These are phyloP conservation scores for cat (Felis catus) DNA, from an alignment of 2,113 vertebrate genomes.

Conservation along the genomic window F.catus_Fca126_mat1.0 CM031417.1:51906001-51906500, in stretches of 20 bases:
- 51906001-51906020: slow-evolving; percentile 99
- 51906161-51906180: slow-evolving; percentile 16
- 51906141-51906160: slow-evolving; percentile 3
- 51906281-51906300: slow-evolving; percentile 88
- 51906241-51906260: background rate
- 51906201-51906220: background rate
- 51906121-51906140: background rate
- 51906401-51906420: slow-evolving; percentile 96
- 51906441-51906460: slow-evolving; percentile 86
- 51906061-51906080: slow-evolving; percentile 30
- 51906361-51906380: slow-evolving; percentile 98
- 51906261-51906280: slow-evolving; percentile 57
- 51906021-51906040: background rate
- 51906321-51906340: slow-evolving; percentile 98
- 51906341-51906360: slow-evolving; percentile 97
- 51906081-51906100: slow-evolving; percentile 5
- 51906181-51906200: slow-evolving; percentile 45
- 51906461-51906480: slow-evolving; percentile 37
- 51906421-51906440: slow-evolving; percentile 95
- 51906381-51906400: slow-evolving; percentile 95
- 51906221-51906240: slow-evolving; percentile 9
- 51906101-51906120: slow-evolving; percentile 1
- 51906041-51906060: background rate
- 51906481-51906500: slow-evolving; percentile 65
- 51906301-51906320: slow-evolving; percentile 96